Base-by-base conservation (phyloP, 2,888 invertebrate species). In the Liopterus haemorrhoidalis region DNA sequence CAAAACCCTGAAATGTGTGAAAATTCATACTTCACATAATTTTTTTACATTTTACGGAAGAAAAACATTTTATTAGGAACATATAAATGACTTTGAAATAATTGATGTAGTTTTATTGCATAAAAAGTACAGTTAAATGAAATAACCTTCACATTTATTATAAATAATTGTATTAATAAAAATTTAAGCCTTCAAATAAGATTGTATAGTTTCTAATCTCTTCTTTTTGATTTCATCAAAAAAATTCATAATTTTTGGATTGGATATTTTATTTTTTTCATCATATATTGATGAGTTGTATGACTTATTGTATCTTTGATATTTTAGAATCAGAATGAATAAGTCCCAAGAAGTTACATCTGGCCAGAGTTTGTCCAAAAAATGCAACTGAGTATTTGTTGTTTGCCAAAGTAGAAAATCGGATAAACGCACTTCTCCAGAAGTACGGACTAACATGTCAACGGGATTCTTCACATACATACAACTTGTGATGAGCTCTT, bases 401-500 rank as follows among this genome's bases (percentile, higher is more conserved):
- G 88, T 87, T 83, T 96, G 96, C 94, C 95, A 97, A 54, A 96
- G 72, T 58, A 97, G 75, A 63, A 96, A 99, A 61, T 85, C 85
- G 53, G 67, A 68, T 19, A 68, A 56, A 28, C 67, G 54, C 8
- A 87, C 82, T 74, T 99, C 99, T 12, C 97, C 97, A 0, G 97
- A 97, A 2, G 97, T 99, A 43, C 99, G 76, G 30, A 99, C 82
- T 11, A 99, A 70, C 42, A 99, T 70, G 65, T 97, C 95, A 56
- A 82, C 75, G 0, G 78, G 73, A 2, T 88, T 83, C 44, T 82
- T 73, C 1, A 88, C 85, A 60, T 87, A 88, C 50, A 93, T 66
- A 64, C 86, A 84, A 39, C 81, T 74, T 21, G 83, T 79, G 37
- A 99, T 66, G 5, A 96, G 67, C 19, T 79, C 70, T 57, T 88